Evolutionary conservation across 1,140 invertebrate genomes (phyloP).

Genomic region (Leptoteleia sp.): DNA sequence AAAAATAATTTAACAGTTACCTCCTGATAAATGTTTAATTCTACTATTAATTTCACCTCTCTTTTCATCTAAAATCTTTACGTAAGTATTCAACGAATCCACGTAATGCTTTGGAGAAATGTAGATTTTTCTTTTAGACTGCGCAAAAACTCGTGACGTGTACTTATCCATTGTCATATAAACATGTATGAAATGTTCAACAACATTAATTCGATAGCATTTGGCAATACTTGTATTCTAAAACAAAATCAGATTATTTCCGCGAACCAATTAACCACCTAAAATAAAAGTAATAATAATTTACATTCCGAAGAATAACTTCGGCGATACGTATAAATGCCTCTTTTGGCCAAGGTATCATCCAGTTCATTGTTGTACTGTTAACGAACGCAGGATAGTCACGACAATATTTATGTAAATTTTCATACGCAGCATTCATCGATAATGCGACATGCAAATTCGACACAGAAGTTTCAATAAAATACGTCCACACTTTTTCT

Average conservation of each 20-base stretch:
- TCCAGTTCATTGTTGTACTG: conserved; percentile 96
- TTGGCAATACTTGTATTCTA: conserved; percentile 85
- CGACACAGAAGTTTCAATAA: conserved; percentile 87
- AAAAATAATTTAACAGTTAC: too few species aligned
- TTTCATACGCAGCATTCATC: conserved; percentile 93
- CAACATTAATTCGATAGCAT: conserved; percentile 84
- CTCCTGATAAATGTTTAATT: conserved; percentile 76
- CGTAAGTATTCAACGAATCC: conserved; percentile 90
- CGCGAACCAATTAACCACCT: too few species aligned
- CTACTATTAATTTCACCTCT: conserved; percentile 77
- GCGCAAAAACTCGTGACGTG: conserved; percentile 86
- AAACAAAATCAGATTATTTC: conserved; percentile 18
- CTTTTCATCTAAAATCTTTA: conserved; percentile 87
- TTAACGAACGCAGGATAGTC: conserved; percentile 96
- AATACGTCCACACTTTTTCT: conserved; percentile 92
- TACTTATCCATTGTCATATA: conserved; percentile 88
- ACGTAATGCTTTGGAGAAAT: conserved; percentile 95
- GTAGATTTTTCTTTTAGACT: conserved; percentile 89
- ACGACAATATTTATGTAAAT: conserved; percentile 89
- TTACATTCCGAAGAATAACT: conserved; percentile 86
- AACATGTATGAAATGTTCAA: conserved; percentile 91
- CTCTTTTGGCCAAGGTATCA: conserved; percentile 94
- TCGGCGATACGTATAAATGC: conserved; percentile 92
- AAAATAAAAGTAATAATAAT: too few species aligned
- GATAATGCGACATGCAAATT: conserved; percentile 94